Evolutionary conservation across 2,113 vertebrate genomes (phyloP).

Genomic region (Ardeotis arabs): DNA sequence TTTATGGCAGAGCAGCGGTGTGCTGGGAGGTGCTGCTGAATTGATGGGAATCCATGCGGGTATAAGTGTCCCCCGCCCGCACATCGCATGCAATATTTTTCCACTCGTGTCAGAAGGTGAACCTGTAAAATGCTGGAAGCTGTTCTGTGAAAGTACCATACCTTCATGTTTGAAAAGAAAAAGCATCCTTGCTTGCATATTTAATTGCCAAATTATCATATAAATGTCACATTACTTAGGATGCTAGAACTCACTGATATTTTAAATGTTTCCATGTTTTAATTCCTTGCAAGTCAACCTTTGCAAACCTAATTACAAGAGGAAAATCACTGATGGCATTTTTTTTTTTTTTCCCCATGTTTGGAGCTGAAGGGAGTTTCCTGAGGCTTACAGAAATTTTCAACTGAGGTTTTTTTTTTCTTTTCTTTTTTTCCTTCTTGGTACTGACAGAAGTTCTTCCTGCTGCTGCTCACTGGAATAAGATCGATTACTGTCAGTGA

Average conservation of each 20-base stretch:
- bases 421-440: not conserved
- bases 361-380: not conserved
- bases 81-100: not conserved
- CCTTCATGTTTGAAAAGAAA: not conserved
- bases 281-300: conserved; percentile 54
- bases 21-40: not conserved
- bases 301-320: conserved; percentile 45
- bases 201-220: conserved; percentile 61
- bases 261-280: conserved; percentile 47
- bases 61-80: not conserved
- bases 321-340: not conserved
- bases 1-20: not conserved
- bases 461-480: not conserved
- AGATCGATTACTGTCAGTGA: not conserved
- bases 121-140: not conserved
- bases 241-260: conserved; percentile 39
- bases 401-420: not conserved
- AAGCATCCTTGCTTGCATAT: conserved; percentile 15
- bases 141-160: not conserved
- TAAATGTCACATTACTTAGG: conserved; percentile 55
- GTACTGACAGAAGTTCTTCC: not conserved
- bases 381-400: not conserved
- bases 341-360: not conserved
- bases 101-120: not conserved
- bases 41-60: not conserved